Percentiles rank a stretch among this genome's conserved stretches.
Conservation (phyloP, 2,888 invertebrate genomes). For the Oscheius sp. region DNA sequence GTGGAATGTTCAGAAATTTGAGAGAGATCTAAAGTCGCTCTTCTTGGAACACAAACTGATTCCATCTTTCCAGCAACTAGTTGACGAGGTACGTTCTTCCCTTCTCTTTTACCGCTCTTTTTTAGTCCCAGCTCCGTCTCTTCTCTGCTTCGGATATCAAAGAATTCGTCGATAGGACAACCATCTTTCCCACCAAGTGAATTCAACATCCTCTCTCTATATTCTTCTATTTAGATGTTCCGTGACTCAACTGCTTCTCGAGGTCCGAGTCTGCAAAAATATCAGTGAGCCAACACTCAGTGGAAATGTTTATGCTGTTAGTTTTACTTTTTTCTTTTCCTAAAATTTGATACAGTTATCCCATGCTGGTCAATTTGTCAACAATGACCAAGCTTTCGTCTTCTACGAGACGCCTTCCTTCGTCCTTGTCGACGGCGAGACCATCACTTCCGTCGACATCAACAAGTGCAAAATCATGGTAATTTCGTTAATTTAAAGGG, state of each 20-base stretch:
- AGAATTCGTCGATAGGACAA: slow-evolving; percentile 50
- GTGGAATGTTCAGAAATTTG: slow-evolving; percentile 54
- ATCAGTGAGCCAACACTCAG: slow-evolving; percentile 46
- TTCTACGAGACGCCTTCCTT: slow-evolving; percentile 54
- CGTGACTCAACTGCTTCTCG: slow-evolving; percentile 45
- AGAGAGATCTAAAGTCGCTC: slow-evolving; percentile 52
- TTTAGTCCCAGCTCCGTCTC: slow-evolving; percentile 27
- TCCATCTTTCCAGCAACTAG: slow-evolving; percentile 42
- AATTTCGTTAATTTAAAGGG: neutral
- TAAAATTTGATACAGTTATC: slow-evolving; percentile 36
- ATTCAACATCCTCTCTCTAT: no score
- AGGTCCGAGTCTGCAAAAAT: slow-evolving; percentile 48
- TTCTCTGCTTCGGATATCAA: slow-evolving; percentile 16
- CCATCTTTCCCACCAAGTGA: slow-evolving; percentile 50
- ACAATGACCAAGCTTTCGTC: slow-evolving; percentile 53
- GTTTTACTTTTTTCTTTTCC: slow-evolving; percentile 13
- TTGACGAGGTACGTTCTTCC: slow-evolving; percentile 31
- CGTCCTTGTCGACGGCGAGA: slow-evolving; percentile 46
- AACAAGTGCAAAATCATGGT: slow-evolving; percentile 59
- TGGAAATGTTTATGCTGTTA: slow-evolving; percentile 53
- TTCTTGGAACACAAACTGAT: slow-evolving; percentile 56
- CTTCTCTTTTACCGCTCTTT: neutral
- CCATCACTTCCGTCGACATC: slow-evolving; percentile 49
- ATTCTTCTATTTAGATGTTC: slow-evolving; percentile 37
- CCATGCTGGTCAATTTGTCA: slow-evolving; percentile 54